Base-by-base conservation (phyloP, 2,888 invertebrate genomes). In the Melinopterus prodromus region DNA sequence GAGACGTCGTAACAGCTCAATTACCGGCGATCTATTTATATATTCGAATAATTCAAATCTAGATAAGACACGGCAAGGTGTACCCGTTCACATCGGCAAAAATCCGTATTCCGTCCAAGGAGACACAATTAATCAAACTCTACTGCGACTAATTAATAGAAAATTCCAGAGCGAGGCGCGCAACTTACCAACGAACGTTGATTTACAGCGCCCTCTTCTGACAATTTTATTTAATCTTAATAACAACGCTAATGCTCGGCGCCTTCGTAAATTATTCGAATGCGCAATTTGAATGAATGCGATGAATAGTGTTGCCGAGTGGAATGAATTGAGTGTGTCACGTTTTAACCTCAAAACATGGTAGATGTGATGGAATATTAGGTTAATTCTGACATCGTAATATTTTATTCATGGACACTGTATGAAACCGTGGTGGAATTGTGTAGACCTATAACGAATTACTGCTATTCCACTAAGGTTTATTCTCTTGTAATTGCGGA, bases 221-320 rank as follows among this genome's bases (percentile, higher is more conserved):
- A 74, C 75, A 78, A 78, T 78, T 78, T 78, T 78, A 78, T 78
- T 78, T 78, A 74, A 74, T 75, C 78, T 78, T 78, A 78, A 78
- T 78, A 78, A 78, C 70, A 78, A 78, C 78, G 78, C 70, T 78
- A 75, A 74, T 72, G 78, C 70, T 74, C 75, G 53, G 53, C 53
- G 53, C 53, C 53, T 53, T 38, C 78, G 75, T 78, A 78, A 78
- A 74, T 78, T 78, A 78, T 78, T 78, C 78, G 69, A 78, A 78
- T 78, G 74, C 70, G 75, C 78, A 78, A 78, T 78, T 74, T 75
- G 70, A 75, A 69, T 70, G 78, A 38, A 53, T 12, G 53, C 12
- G 53, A 9, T 7, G 6, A 38, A 38, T 38, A 9, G 9, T 38
- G n/a, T n/a, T n/a, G 26, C 26, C 26, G 1, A 26, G 26, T 26